phyloP scores from a whole-genome alignment of 2,797 vertebrate genomes.

The Muscicapa comitata region DNA sequence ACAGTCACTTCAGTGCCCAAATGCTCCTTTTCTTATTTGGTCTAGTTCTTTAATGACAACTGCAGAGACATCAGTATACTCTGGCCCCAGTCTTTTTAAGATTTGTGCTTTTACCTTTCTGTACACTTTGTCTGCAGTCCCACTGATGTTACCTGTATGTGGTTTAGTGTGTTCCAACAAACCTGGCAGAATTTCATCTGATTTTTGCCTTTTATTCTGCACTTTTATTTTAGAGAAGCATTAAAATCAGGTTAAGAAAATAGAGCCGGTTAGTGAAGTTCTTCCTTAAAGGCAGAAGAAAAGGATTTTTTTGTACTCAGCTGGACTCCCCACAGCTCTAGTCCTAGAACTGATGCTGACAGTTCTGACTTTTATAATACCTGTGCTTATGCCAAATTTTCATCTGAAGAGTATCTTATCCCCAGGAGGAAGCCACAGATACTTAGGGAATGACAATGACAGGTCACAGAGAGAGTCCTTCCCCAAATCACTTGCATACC shows the following conservation, averaged over 20 bases:
- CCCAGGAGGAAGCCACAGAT: not conserved
- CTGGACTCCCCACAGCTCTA: not conserved
- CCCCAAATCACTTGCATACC: not conserved
- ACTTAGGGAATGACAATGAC: not conserved
- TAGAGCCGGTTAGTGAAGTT: not conserved
- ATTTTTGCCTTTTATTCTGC: not conserved
- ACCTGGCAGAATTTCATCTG: not conserved
- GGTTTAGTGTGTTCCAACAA: not conserved
- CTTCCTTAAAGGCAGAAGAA: not conserved
- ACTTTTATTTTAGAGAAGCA: not conserved
- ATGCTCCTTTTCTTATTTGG: not conserved
- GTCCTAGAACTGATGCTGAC: not conserved
- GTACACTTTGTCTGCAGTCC: not conserved
- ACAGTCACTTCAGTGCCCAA: not conserved
- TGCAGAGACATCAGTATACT: not conserved
- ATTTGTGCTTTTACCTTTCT: not conserved
- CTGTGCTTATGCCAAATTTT: not conserved
- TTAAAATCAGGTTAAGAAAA: not conserved
- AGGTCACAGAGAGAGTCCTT: not conserved
- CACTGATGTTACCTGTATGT: accelerated
- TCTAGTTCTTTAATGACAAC: not conserved
- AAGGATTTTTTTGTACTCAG: not conserved
- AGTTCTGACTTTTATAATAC: not conserved
- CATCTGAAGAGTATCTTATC: not conserved
- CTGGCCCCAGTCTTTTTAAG: not conserved